Evolutionary conservation across 1,140 invertebrate species (phyloP).

Genomic region (Zophobas atratus): DNA sequence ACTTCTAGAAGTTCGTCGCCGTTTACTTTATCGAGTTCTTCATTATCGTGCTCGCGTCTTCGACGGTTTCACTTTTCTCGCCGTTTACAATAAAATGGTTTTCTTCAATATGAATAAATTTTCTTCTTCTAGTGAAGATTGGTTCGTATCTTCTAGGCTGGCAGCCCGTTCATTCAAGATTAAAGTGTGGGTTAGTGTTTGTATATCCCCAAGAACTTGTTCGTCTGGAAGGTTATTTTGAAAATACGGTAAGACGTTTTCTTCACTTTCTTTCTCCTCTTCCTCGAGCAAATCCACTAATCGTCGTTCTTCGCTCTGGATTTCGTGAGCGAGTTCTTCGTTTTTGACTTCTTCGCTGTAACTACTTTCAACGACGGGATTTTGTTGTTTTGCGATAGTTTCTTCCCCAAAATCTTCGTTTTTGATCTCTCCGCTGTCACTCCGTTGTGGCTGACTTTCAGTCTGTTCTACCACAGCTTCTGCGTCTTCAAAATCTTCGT

Average conservation of each 20-base stretch:
- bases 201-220: not conserved
- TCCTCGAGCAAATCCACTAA: constrained; percentile 13
- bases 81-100: too few relatives aligned
- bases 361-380: not conserved
- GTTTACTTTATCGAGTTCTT: too few relatives aligned
- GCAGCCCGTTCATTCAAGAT: not conserved
- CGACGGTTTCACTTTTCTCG: too few relatives aligned
- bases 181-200: too few relatives aligned
- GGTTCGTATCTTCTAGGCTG: not conserved
- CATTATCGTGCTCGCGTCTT: too few relatives aligned
- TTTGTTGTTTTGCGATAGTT: not conserved
- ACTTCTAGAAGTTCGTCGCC: too few relatives aligned
- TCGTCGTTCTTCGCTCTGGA: constrained; percentile 15
- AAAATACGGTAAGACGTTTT: not conserved
- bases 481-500: not conserved
- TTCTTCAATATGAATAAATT: too few relatives aligned
- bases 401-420: too few relatives aligned
- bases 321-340: constrained; percentile 8
- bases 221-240: not conserved
- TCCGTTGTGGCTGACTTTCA: too few relatives aligned
- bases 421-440: too few relatives aligned
- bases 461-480: too few relatives aligned
- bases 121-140: not conserved
- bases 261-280: not conserved
- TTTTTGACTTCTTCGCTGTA: not conserved